A percentile compares a stretch with the other conserved stretches of the same genome.
These are phyloP conservation scores for Megalops cyprinoides DNA, from an alignment of 2,797 vertebrate genomes.

Conservation along the genomic window DNA sequence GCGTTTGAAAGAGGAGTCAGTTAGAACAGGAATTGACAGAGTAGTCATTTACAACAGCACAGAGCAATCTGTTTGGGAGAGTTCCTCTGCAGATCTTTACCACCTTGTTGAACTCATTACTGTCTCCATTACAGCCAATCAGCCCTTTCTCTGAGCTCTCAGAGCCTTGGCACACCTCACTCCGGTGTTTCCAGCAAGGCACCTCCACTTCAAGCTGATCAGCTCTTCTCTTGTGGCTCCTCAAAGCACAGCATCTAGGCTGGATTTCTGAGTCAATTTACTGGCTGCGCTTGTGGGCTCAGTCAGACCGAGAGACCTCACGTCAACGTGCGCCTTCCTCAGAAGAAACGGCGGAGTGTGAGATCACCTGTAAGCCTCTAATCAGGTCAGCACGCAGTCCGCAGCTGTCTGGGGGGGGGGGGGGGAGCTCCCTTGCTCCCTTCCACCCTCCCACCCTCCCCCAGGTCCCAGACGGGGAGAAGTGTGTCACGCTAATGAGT, in stretches of 20 bases:
- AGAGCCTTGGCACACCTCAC: background rate
- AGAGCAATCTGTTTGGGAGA: background rate
- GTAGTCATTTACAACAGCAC: background rate
- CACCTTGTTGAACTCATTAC: background rate
- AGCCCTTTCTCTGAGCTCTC: background rate
- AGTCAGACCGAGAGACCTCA: too few species aligned
- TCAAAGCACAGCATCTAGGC: background rate
- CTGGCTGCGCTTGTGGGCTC: background rate
- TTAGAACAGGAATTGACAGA: background rate
- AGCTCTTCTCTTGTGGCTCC: background rate
- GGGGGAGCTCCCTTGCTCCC: too few species aligned
- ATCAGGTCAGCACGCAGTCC: too few species aligned
- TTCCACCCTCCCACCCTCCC: background rate
- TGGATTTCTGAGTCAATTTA: background rate
- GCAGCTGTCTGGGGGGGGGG: background rate
- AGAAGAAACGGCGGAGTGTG: too few species aligned
- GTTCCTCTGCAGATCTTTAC: background rate
- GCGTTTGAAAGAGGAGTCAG: background rate
- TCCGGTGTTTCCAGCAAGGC: background rate
- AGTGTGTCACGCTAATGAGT: background rate
- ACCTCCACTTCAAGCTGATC: background rate
- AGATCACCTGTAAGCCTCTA: background rate
- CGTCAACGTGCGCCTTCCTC: too few species aligned
- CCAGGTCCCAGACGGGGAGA: background rate
- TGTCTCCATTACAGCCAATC: background rate